phyloP scores from a whole-genome alignment of 2,797 vertebrate species.

The Coracias cyanogaster region DNA sequence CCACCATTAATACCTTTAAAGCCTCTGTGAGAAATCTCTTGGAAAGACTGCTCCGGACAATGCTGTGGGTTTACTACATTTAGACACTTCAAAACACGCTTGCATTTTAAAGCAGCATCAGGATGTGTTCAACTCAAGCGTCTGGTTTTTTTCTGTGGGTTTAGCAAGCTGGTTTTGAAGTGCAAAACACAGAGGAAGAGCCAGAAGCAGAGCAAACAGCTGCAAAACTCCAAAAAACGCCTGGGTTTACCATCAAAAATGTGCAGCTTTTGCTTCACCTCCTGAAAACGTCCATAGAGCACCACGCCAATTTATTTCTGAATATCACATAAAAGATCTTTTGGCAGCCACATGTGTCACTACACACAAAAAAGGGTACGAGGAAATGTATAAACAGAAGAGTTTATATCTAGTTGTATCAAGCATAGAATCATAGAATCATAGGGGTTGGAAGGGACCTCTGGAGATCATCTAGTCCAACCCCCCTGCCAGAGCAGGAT shows the following conservation, averaged over 20 bases:
- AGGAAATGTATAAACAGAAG: background rate
- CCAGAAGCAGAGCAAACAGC: background rate
- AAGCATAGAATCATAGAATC: background rate
- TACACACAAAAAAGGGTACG: constrained; percentile 27
- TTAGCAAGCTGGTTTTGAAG: constrained; percentile 6
- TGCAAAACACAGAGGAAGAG: background rate
- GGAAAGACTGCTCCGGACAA: background rate
- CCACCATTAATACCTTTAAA: constrained; percentile 60
- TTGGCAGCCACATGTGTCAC: background rate
- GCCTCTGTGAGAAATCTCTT: constrained; percentile 24
- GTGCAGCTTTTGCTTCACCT: background rate
- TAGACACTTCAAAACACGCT: background rate
- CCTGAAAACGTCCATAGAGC: background rate
- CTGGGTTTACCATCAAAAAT: background rate
- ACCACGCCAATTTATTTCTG: background rate
- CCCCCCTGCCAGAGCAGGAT: no score
- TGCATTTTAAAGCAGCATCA: background rate
- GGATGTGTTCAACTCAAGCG: background rate
- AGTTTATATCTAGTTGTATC: background rate
- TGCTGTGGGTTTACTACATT: background rate
- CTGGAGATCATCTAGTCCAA: no score
- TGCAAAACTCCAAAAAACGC: background rate
- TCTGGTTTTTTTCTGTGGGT: background rate
- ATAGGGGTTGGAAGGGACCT: no score
- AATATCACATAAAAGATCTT: background rate